Percentiles rank a stretch among this genome's conserved stretches.
Conservation (phyloP, 2,797 vertebrate genomes). For the Gambusia yucatana region DNA sequence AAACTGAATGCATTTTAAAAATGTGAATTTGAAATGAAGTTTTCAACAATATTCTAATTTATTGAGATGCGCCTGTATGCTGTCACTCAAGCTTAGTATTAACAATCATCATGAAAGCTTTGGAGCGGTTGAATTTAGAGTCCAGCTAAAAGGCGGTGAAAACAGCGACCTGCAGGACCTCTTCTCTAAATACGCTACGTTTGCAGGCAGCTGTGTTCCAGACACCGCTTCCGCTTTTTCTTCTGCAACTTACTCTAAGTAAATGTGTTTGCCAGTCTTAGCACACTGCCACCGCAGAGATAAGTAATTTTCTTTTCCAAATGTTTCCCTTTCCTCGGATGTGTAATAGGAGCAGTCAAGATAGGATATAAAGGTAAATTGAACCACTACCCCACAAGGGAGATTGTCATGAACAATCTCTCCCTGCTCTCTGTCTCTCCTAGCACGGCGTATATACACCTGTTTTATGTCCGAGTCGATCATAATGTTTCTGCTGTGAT, state of each 20-base stretch:
- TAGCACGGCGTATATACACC: constrained; percentile 96
- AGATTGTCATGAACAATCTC: constrained; percentile 97
- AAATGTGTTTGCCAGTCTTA: constrained; percentile 80
- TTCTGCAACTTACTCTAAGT: constrained; percentile 66
- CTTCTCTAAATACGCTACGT: constrained; percentile 43
- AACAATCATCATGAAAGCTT: constrained; percentile 47
- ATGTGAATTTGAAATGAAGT: not conserved
- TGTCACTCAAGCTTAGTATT: constrained; percentile 54
- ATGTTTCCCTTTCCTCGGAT: constrained; percentile 97
- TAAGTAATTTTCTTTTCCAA: constrained; percentile 94
- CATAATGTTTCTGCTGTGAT: constrained; percentile 88
- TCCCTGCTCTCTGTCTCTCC: constrained; percentile 94
- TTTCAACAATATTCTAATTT: not conserved
- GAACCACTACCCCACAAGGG: constrained; percentile 91
- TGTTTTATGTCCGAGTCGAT: constrained; percentile 98
- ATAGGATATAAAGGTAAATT: constrained; percentile 99
- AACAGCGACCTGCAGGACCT: constrained; percentile 42
- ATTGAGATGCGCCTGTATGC: constrained; percentile 18
- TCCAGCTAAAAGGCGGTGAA: constrained; percentile 48
- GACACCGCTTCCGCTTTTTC: constrained; percentile 57
- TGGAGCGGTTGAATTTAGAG: constrained; percentile 54
- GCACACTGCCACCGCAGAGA: constrained; percentile 75
- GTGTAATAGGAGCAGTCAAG: constrained; percentile 99
- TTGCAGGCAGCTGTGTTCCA: constrained; percentile 63
- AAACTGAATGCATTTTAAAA: not conserved